phyloP scores from a whole-genome alignment of 2,888 invertebrate genomes.

The Cephus spinipes region DNA sequence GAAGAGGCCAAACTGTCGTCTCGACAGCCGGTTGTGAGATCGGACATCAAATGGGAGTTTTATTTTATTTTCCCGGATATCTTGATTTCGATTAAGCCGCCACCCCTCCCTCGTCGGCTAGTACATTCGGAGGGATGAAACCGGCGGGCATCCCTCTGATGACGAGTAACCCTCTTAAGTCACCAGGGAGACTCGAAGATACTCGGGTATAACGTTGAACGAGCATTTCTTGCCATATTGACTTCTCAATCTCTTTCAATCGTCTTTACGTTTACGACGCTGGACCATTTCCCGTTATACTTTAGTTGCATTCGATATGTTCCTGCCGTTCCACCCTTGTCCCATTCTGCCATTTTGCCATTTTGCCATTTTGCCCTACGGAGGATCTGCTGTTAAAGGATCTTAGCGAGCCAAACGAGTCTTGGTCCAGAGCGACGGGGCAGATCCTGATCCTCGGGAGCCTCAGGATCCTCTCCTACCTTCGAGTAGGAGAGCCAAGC shows the following conservation, averaged over 20 bases:
- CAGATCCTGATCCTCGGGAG: too few species aligned
- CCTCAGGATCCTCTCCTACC: too few species aligned
- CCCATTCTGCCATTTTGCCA: too few species aligned
- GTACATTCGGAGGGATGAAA: neutral
- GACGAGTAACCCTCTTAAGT: neutral
- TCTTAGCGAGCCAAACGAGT: too few species aligned
- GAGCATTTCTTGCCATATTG: slow-evolving; percentile 19
- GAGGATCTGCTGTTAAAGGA: too few species aligned
- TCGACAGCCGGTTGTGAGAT: slow-evolving; percentile 31
- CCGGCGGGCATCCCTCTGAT: neutral
- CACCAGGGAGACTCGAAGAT: slow-evolving; percentile 8
- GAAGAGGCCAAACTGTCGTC: slow-evolving; percentile 23
- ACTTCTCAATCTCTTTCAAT: slow-evolving; percentile 4
- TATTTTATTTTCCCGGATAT: slow-evolving; percentile 33
- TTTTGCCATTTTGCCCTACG: too few species aligned
- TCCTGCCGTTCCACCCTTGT: too few species aligned
- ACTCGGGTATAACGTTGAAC: slow-evolving; percentile 12
- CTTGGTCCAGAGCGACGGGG: too few species aligned
- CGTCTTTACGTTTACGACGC: too few species aligned
- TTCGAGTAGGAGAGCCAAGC: too few species aligned
- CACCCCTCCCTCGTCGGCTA: neutral
- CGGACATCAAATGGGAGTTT: slow-evolving; percentile 28
- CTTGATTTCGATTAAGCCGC: slow-evolving; percentile 39
- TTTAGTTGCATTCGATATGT: too few species aligned
- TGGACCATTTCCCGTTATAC: too few species aligned